Conservation (phyloP, 64 coral and sea anemone genomes). For the Trachythela sp. region DNA sequence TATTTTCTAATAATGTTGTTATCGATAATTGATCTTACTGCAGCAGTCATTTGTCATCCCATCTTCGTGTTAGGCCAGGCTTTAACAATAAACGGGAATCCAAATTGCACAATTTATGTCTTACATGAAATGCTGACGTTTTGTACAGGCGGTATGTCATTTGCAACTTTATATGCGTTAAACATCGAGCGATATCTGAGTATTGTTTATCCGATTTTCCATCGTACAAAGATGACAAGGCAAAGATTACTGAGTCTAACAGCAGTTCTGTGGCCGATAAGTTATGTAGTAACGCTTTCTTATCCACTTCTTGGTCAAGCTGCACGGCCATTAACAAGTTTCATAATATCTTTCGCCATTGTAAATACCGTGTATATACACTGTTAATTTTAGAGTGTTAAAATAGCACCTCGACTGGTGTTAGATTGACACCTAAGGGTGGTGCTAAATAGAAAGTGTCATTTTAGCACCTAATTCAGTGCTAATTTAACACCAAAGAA, state of each 20-base stretch:
- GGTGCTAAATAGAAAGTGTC: no score
- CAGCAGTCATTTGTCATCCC: background rate
- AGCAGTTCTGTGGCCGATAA: background rate
- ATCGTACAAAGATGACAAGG: background rate
- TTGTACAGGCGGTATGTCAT: background rate
- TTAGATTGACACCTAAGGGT: no score
- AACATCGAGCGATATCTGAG: constrained; percentile 12
- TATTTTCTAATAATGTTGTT: constrained; percentile 1
- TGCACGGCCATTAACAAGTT: background rate
- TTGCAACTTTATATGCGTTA: background rate
- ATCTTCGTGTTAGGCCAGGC: background rate
- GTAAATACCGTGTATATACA: background rate
- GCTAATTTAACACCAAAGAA: no score
- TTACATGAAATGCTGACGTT: background rate
- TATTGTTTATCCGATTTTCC: background rate
- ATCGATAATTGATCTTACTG: background rate
- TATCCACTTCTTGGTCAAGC: background rate
- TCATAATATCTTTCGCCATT: background rate
- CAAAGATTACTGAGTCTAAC: background rate
- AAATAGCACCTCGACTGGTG: no score
- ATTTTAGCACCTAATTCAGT: no score
- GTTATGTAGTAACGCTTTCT: background rate
- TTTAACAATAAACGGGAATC: background rate
- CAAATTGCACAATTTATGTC: background rate
- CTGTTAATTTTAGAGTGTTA: no score